Percentiles rank a stretch among this genome's conserved stretches.
phyloP scores from a whole-genome alignment of 2,888 invertebrate genomes.

The Julus scandinavius region DNA sequence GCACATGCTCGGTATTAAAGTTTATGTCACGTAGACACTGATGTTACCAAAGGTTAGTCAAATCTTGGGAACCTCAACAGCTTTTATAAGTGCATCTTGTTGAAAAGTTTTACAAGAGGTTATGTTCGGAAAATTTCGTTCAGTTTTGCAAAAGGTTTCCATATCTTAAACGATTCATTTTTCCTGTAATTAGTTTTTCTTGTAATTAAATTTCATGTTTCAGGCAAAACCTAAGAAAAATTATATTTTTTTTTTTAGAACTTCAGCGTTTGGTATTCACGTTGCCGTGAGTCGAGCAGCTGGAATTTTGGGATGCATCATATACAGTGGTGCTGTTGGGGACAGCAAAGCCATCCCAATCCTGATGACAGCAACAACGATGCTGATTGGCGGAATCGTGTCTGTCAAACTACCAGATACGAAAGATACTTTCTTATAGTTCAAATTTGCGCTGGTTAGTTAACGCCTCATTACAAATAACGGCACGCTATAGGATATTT shows the following conservation, averaged over 20 bases:
- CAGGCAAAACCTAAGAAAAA: too few species aligned
- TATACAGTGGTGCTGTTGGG: constrained; percentile 67
- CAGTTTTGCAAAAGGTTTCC: too few species aligned
- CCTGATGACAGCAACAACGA: constrained; percentile 66
- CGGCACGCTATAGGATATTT: not conserved
- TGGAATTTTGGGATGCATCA: constrained; percentile 67
- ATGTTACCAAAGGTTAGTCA: not conserved
- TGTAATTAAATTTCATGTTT: too few species aligned
- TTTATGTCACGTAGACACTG: too few species aligned
- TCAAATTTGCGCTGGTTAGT: constrained; percentile 2
- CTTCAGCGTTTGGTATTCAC: constrained; percentile 68
- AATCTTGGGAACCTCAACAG: not conserved
- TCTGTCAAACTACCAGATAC: constrained; percentile 68
- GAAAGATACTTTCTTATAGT: constrained; percentile 66
- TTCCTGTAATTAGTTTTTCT: too few species aligned
- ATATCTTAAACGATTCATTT: too few species aligned
- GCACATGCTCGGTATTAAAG: too few species aligned
- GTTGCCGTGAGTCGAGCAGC: constrained; percentile 67
- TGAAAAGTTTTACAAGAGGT: not conserved
- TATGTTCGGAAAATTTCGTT: not conserved
- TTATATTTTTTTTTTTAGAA: constrained; percentile 61
- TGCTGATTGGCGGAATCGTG: constrained; percentile 66
- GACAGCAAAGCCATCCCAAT: constrained; percentile 67
- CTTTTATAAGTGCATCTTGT: not conserved
- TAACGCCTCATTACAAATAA: not conserved